Percentiles rank a stretch among this genome's conserved stretches.
phyloP scores from a whole-genome alignment of 2,888 invertebrate species.

The Nephrotoma appendiculata region DNA sequence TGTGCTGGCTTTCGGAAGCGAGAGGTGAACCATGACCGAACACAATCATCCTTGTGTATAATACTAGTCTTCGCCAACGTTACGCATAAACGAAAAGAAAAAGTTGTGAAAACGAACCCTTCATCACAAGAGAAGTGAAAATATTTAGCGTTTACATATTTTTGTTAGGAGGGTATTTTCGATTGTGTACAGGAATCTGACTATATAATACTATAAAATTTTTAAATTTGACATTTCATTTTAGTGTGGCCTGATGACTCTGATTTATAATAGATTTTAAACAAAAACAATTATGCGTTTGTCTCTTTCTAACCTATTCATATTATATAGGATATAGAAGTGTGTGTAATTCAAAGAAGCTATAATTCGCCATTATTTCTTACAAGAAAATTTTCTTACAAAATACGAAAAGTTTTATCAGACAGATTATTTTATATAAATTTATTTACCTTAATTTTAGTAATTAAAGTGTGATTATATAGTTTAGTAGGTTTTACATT shows the following conservation, averaged over 20 bases:
- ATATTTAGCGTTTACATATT: too few relatives aligned
- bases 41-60: too few relatives aligned
- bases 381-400: slow-evolving; percentile 3
- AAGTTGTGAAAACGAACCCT: too few relatives aligned
- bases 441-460: not conserved
- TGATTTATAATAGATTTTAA: not conserved
- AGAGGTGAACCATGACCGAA: too few relatives aligned
- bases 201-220: not conserved
- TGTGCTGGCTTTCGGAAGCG: too few relatives aligned
- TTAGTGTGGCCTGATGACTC: not conserved
- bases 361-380: slow-evolving; percentile 3
- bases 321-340: not conserved
- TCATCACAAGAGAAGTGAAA: too few relatives aligned
- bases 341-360: not conserved
- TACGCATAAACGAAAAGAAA: too few relatives aligned
- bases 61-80: too few relatives aligned
- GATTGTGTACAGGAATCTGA: not conserved
- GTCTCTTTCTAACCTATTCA: not conserved
- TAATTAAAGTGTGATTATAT: slow-evolving; percentile 1
- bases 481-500: not conserved
- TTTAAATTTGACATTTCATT: not conserved
- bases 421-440: not conserved
- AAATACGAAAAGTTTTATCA: not conserved
- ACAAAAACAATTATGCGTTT: not conserved
- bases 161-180: not conserved